Evolutionary conservation across 1,140 invertebrate genomes (phyloP).

Genomic region (Heliconius hermathena): DNA sequence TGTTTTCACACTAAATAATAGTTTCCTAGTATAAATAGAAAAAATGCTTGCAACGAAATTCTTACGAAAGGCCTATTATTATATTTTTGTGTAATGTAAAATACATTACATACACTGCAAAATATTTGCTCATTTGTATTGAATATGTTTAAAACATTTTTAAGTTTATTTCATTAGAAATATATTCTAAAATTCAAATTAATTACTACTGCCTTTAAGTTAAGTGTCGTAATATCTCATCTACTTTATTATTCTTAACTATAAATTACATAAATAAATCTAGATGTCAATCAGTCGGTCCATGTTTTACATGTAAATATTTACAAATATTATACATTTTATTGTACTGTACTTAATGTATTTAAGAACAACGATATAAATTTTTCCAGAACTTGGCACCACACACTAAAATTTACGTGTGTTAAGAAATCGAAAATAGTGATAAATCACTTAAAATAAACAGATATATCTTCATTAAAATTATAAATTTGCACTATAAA

Average conservation of each 20-base stretch:
- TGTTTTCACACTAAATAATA: background rate
- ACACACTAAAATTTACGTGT: too few species aligned
- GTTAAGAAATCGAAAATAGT: too few species aligned
- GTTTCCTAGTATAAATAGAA: slow-evolving; percentile 10
- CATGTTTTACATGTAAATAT: slow-evolving; percentile 23
- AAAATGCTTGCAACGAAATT: slow-evolving; percentile 41
- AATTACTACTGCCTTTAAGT: slow-evolving; percentile 25
- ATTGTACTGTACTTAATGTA: background rate
- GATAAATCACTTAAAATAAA: too few species aligned
- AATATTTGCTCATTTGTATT: background rate
- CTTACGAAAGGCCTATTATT: slow-evolving; percentile 29
- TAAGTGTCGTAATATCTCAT: slow-evolving; percentile 32
- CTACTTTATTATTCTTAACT: slow-evolving; percentile 37
- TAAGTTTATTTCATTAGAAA: background rate
- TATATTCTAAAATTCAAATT: background rate
- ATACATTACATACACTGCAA: background rate
- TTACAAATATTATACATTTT: background rate
- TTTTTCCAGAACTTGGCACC: too few species aligned
- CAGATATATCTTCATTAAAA: too few species aligned
- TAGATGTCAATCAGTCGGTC: slow-evolving; percentile 15
- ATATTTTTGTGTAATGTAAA: background rate
- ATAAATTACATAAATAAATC: slow-evolving; percentile 28
- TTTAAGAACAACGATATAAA: background rate
- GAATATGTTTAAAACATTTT: background rate
- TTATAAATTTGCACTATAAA: background rate